phyloP scores from a whole-genome alignment of 2,113 vertebrate species.

The Hiodon alosoides region DNA sequence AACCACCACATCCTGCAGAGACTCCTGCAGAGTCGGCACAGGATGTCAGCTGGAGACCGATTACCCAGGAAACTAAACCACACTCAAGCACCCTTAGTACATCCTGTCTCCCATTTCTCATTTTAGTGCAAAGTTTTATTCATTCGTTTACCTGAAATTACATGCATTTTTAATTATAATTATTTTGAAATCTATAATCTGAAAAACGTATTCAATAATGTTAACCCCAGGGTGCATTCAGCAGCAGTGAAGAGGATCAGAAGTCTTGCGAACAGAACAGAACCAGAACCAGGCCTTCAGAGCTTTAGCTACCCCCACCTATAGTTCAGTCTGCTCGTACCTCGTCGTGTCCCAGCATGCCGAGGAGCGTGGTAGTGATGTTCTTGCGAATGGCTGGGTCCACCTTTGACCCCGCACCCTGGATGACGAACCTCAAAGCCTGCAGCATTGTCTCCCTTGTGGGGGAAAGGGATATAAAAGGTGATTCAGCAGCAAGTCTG shows the following conservation, averaged over 20 bases:
- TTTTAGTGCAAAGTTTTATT: not conserved
- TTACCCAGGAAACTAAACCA: not conserved
- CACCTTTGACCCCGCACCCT: constrained; percentile 89
- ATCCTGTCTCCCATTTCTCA: not conserved
- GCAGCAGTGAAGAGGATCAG: too few species aligned
- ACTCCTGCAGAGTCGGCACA: not conserved
- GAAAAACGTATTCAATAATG: too few species aligned
- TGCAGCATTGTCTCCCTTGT: constrained; percentile 94
- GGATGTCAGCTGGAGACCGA: constrained; percentile 6
- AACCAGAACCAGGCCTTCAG: not conserved
- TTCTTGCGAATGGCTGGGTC: constrained; percentile 84
- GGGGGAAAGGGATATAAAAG: not conserved
- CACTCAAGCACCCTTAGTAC: not conserved
- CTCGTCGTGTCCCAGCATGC: constrained; percentile 98
- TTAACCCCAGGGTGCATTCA: too few species aligned
- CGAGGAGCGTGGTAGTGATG: constrained; percentile 74
- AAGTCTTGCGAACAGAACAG: too few species aligned
- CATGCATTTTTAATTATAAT: too few species aligned
- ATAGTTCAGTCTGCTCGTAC: constrained; percentile 56
- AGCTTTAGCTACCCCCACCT: constrained; percentile 26
- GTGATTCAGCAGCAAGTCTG: not conserved
- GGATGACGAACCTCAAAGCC: constrained; percentile 88
- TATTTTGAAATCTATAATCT: too few species aligned
- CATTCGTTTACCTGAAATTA: too few species aligned
- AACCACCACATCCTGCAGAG: constrained; percentile 50